Conservation (phyloP, 2,797 vertebrate genomes). For the Dipus sagitta region DNA sequence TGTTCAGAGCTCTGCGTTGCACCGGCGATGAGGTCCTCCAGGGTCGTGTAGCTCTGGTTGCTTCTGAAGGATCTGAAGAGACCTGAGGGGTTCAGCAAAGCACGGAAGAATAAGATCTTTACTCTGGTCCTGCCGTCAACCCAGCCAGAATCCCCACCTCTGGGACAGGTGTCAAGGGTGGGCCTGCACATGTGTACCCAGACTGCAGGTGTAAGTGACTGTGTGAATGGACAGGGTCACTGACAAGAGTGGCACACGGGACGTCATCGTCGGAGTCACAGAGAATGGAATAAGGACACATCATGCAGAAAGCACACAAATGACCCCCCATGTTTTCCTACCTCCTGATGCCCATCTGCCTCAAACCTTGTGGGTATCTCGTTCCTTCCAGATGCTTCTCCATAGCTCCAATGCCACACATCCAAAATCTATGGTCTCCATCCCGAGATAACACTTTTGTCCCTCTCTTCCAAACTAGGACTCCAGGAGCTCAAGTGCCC, state of each 20-base stretch:
- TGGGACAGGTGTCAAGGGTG: neutral
- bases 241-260: neutral
- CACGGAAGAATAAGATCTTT: neutral
- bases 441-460: rapidly evolving
- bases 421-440: neutral
- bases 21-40: conserved; percentile 88
- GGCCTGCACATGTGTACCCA: neutral
- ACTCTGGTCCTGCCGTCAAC: neutral
- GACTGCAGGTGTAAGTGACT: neutral
- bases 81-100: conserved; percentile 85
- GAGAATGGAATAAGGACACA: neutral
- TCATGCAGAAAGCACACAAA: neutral
- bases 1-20: conserved; percentile 76
- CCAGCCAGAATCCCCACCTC: neutral
- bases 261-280: neutral
- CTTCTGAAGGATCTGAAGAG: conserved; percentile 88
- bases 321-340: neutral
- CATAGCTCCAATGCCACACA: neutral
- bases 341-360: neutral
- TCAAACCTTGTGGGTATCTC: neutral
- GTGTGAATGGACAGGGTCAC: neutral
- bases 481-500: neutral
- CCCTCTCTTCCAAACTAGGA: neutral
- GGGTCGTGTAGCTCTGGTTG: conserved; percentile 76
- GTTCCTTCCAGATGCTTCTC: neutral